Conservation (phyloP, 2,797 vertebrate species). For the Sebastes diaconus region DNA sequence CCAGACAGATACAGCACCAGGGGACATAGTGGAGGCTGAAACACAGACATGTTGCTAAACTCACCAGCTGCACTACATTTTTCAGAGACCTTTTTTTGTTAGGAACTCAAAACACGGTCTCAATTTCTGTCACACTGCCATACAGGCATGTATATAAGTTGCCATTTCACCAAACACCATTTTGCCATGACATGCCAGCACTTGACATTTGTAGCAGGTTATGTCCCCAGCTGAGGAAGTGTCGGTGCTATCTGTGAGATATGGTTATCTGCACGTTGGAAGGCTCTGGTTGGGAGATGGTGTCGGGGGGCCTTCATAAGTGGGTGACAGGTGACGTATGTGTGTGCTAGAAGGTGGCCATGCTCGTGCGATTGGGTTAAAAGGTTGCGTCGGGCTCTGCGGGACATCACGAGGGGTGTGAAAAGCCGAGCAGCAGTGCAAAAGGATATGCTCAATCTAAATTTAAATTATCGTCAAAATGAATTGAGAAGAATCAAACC, state of each 20-base stretch:
- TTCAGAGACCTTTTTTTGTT: background rate
- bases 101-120: background rate
- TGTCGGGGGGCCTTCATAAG: conserved; percentile 52
- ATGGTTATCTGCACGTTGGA: conserved; percentile 58
- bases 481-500: background rate
- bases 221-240: conserved; percentile 59
- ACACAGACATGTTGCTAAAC: conserved; percentile 13
- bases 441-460: background rate
- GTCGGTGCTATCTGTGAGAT: conserved; percentile 67
- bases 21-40: conserved; percentile 13
- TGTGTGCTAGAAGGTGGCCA: conserved; percentile 12
- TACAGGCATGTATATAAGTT: background rate
- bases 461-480: background rate
- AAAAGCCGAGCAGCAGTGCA: conserved; percentile 14
- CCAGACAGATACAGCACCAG: conserved; percentile 21
- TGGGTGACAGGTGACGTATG: conserved; percentile 52
- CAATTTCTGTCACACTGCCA: background rate
- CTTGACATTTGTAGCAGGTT: conserved; percentile 77
- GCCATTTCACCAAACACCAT: conserved; percentile 51
- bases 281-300: conserved; percentile 48
- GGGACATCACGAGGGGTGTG: conserved; percentile 13
- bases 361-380: conserved; percentile 54
- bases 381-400: conserved; percentile 47
- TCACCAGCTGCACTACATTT: background rate
- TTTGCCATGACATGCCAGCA: conserved; percentile 49